These are phyloP conservation scores for Gallinago undulata DNA, from an alignment of 2,113 vertebrate genomes.

Conservation along the genomic window DNA sequence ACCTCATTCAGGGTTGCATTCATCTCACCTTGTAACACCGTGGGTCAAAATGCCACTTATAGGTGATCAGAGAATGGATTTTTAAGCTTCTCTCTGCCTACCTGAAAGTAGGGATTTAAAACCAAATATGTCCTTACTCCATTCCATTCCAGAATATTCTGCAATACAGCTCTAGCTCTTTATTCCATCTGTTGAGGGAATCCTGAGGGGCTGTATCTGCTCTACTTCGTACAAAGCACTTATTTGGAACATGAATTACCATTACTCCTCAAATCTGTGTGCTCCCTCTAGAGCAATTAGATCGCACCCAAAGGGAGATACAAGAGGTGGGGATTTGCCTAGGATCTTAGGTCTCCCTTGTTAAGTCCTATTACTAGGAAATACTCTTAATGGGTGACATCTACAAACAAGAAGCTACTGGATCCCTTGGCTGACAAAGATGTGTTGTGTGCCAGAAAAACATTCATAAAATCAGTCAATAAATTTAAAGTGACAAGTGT, in stretches of 20 bases:
- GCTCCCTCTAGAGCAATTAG: not conserved
- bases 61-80: not conserved
- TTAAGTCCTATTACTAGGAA: not conserved
- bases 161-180: not conserved
- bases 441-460: not conserved
- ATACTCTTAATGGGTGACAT: not conserved
- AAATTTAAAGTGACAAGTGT: not conserved
- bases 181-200: conserved; percentile 13
- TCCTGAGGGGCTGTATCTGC: not conserved
- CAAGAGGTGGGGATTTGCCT: not conserved
- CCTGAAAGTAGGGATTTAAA: not conserved
- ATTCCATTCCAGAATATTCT: not conserved
- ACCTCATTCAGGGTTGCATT: not conserved
- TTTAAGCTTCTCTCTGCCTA: not conserved
- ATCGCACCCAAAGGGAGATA: not conserved
- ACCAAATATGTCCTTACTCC: not conserved
- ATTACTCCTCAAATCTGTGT: not conserved
- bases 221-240: not conserved
- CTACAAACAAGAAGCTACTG: not conserved
- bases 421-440: not conserved
- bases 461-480: not conserved
- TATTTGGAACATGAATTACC: not conserved
- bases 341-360: not conserved
- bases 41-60: not conserved
- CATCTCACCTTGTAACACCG: not conserved